These are phyloP conservation scores for Edolisoma coerulescens DNA, from an alignment of 2,113 vertebrate species.

Conservation along the genomic window DNA sequence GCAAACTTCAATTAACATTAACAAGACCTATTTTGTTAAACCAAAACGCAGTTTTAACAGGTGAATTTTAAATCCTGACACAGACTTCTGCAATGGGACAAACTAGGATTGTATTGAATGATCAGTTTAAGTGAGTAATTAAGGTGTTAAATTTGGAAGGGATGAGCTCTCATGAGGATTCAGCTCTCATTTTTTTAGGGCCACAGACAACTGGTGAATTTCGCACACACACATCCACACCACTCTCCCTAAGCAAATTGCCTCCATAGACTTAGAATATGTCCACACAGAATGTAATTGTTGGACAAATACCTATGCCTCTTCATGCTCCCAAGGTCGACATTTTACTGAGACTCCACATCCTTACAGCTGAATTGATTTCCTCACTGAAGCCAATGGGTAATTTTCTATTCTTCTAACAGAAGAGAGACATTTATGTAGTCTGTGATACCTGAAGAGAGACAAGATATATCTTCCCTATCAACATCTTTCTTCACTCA, in stretches of 20 bases:
- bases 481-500: neutral
- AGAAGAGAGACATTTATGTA: neutral
- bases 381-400: neutral
- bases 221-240: neutral
- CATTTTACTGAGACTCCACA: neutral
- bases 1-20: neutral
- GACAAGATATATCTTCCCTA: neutral
- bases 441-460: neutral
- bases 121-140: neutral
- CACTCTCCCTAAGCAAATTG: neutral
- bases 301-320: neutral
- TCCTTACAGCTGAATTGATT: neutral
- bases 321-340: neutral
- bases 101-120: neutral
- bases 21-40: neutral
- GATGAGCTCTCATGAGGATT: neutral
- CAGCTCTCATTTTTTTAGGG: neutral
- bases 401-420: neutral
- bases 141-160: neutral
- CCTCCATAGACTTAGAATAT: neutral
- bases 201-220: neutral
- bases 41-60: neutral
- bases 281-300: neutral
- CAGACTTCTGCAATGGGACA: neutral
- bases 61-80: conserved; percentile 7